These are phyloP conservation scores for Drosophila diplacantha DNA, from an alignment of 2,888 invertebrate genomes.

Conservation along the genomic window DNA sequence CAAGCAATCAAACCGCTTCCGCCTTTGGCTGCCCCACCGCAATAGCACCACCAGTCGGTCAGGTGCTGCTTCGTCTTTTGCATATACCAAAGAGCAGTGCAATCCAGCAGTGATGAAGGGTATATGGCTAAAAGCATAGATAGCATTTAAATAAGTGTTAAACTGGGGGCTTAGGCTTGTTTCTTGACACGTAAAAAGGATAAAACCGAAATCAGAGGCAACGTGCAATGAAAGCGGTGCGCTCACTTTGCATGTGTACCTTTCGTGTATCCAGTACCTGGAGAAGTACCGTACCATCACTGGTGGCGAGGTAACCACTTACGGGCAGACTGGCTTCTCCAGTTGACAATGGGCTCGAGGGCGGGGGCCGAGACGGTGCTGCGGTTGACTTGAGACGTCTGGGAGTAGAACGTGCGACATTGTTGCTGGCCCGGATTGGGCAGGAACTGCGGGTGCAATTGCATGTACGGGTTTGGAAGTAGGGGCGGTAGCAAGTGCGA, in stretches of 20 bases:
- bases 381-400: constrained; percentile 24
- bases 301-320: constrained; percentile 6
- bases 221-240: not conserved
- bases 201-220: not conserved
- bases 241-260: not conserved
- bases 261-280: not conserved
- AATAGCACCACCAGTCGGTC: constrained; percentile 7
- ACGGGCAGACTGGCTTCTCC: constrained; percentile 53
- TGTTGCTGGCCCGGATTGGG: constrained; percentile 3
- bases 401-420: constrained; percentile 25
- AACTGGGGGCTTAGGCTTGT: too few species aligned
- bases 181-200: too few species aligned
- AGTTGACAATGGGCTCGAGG: constrained; percentile 20
- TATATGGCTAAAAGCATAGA: not conserved
- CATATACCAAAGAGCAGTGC: constrained; percentile 8
- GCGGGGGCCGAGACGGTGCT: not conserved
- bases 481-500: constrained; percentile 3
- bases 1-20: constrained; percentile 72
- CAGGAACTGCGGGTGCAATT: constrained; percentile 11
- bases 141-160: not conserved
- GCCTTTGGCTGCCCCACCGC: constrained; percentile 47
- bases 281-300: not conserved
- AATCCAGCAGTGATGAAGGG: not conserved
- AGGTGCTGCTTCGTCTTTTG: constrained; percentile 27
- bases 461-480: constrained; percentile 2